These are phyloP conservation scores for Pristionchus japonicus DNA, from an alignment of 2,888 invertebrate species.

Conservation along the genomic window DNA sequence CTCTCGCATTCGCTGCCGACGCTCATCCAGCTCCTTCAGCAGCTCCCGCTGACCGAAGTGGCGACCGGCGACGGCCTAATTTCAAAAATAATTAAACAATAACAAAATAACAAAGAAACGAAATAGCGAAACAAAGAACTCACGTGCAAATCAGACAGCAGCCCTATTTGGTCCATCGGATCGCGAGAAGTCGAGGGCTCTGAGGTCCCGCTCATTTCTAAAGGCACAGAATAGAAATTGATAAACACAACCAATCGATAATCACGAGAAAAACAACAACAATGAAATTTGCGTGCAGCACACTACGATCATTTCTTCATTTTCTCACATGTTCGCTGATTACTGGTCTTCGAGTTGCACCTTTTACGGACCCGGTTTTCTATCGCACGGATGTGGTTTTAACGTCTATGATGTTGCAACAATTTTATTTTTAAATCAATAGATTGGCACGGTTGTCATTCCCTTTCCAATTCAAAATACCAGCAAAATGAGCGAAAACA, in stretches of 20 bases:
- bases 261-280: neutral
- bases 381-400: too few relatives aligned
- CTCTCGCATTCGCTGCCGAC: conserved; percentile 36
- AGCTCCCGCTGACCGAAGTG: conserved; percentile 23
- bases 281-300: neutral
- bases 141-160: conserved; percentile 7
- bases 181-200: neutral
- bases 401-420: too few relatives aligned
- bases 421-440: too few relatives aligned
- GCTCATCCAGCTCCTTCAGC: neutral
- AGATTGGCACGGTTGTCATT: too few relatives aligned
- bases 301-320: neutral
- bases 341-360: too few relatives aligned
- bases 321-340: neutral
- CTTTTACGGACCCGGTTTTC: too few relatives aligned
- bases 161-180: neutral
- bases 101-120: neutral
- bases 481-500: too few relatives aligned
- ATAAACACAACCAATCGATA: neutral
- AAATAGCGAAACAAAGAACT: neutral
- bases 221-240: neutral
- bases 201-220: neutral
- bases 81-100: neutral
- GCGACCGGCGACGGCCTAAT: conserved; percentile 1
- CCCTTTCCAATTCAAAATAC: too few relatives aligned